Evolutionary conservation across 30 jellyfish, hydroid and myxozoan species (phyloP).

Genomic region (Haliclystus octoradiatus): DNA sequence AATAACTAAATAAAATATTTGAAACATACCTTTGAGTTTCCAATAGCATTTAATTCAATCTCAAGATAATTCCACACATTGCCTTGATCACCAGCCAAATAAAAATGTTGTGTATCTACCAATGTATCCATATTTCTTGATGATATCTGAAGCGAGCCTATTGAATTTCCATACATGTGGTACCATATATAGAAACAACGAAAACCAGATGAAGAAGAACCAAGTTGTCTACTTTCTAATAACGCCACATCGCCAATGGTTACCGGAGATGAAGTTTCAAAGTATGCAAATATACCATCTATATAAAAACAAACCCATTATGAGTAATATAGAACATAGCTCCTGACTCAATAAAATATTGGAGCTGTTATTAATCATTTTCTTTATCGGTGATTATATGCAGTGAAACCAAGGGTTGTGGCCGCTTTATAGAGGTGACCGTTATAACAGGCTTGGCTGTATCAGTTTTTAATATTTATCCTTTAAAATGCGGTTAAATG

Average conservation of each 20-base stretch:
- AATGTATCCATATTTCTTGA: background rate
- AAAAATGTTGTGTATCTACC: background rate
- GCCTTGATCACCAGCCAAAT: background rate
- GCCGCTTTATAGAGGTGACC: too few species aligned
- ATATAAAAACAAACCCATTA: background rate
- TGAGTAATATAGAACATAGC: background rate
- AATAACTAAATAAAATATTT: too few species aligned
- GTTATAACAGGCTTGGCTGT: too few species aligned
- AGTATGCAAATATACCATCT: background rate
- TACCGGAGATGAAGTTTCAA: background rate
- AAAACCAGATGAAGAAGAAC: background rate
- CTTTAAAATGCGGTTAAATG: too few species aligned
- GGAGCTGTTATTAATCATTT: too few species aligned
- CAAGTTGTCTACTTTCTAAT: background rate
- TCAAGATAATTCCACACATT: background rate
- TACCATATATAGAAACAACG: background rate
- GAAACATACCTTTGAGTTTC: background rate
- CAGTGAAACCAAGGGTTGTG: too few species aligned
- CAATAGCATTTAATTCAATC: background rate
- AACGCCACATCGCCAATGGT: background rate
- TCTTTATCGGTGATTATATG: too few species aligned
- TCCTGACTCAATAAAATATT: too few species aligned
- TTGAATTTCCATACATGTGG: background rate
- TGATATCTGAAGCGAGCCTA: background rate
- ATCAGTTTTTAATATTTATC: too few species aligned